Conservation (phyloP, 2,888 invertebrate genomes). For the Lepas anatifera region DNA sequence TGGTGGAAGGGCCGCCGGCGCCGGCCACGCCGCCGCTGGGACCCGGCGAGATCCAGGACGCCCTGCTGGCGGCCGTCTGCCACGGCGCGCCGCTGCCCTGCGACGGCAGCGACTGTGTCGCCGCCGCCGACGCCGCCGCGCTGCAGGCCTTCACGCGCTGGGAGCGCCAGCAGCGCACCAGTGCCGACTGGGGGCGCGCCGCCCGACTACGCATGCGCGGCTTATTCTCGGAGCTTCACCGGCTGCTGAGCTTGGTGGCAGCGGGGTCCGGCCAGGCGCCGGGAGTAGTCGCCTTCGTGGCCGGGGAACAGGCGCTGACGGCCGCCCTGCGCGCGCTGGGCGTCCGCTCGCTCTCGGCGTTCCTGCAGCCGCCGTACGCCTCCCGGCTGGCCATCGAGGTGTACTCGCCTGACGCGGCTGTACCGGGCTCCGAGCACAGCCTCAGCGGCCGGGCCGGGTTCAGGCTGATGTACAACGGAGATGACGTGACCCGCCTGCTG, state of each 20-base stretch:
- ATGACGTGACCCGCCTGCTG: background rate
- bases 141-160: background rate
- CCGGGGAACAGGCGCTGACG: background rate
- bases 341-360: background rate
- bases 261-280: background rate
- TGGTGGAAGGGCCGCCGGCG: background rate
- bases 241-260: background rate
- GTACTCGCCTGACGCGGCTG: background rate
- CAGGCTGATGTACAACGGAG: background rate
- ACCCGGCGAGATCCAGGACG: background rate
- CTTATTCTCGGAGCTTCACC: background rate
- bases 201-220: background rate
- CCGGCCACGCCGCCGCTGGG: conserved; percentile 2
- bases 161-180: background rate
- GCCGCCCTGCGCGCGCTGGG: background rate
- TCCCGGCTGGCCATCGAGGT: background rate
- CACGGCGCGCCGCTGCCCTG: background rate
- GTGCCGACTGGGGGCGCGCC: background rate
- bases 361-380: background rate
- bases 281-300: background rate
- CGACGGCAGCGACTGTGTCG: background rate
- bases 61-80: background rate
- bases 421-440: background rate
- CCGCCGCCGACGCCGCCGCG: background rate
- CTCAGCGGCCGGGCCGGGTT: background rate